Evolutionary conservation across 1,140 invertebrate species (phyloP).

Genomic region (Sitodiplosis mosellana): DNA sequence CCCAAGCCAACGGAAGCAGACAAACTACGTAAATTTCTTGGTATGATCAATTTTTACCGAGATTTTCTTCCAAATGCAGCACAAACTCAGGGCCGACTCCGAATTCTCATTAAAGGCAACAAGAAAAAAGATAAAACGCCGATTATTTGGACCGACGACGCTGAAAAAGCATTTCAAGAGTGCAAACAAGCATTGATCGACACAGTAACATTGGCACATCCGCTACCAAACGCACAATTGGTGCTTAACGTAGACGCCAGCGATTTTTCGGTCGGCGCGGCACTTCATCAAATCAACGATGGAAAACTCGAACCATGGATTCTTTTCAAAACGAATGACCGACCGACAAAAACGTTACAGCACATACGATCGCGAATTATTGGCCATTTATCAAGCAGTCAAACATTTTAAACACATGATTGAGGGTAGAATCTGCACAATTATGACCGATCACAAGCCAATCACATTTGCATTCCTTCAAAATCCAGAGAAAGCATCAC

Average conservation of each 20-base stretch:
- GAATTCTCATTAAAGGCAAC: background rate
- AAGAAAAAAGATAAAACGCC: conserved; percentile 7
- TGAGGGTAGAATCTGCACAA: conserved; percentile 13
- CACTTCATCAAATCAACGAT: conserved; percentile 7
- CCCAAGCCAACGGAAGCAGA: background rate
- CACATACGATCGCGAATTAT: conserved; percentile 21
- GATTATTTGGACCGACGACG: conserved; percentile 10
- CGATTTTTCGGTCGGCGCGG: conserved; percentile 8
- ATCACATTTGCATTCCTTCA: conserved; percentile 14
- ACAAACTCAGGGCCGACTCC: conserved; percentile 5
- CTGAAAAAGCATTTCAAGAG: conserved; percentile 8
- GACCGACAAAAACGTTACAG: conserved; percentile 11
- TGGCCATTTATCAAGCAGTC: conserved; percentile 16
- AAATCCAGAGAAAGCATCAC: conserved; percentile 4
- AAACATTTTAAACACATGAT: conserved; percentile 16
- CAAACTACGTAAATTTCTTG: background rate
- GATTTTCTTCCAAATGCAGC: background rate
- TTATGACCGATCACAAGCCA: conserved; percentile 26
- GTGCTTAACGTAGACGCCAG: conserved; percentile 6
- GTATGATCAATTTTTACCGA: background rate
- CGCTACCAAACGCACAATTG: background rate
- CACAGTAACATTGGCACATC: conserved; percentile 5
- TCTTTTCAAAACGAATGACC: conserved; percentile 12
- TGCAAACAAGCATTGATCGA: conserved; percentile 11
- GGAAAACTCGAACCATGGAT: conserved; percentile 9